Percentiles rank a stretch among this genome's conserved stretches.
Evolutionary conservation across 2,797 vertebrate genomes (phyloP).

Genomic region (Scomberomorus guttatus): DNA sequence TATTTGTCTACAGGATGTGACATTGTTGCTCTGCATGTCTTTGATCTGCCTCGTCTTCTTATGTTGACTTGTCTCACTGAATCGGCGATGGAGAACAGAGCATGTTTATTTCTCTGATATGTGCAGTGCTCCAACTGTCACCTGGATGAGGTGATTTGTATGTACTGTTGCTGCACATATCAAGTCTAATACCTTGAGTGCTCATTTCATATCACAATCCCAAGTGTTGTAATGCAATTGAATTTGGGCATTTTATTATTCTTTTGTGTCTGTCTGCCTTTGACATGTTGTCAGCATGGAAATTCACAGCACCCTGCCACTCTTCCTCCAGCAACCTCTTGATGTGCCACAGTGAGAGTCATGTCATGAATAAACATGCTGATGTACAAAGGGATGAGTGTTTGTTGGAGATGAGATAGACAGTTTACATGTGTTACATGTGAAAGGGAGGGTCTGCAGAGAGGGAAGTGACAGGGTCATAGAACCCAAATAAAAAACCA

Average conservation of each 20-base stretch:
- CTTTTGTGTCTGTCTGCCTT: conserved; percentile 69
- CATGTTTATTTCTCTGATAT: conserved; percentile 60
- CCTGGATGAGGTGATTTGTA: conserved; percentile 73
- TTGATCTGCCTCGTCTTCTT: conserved; percentile 60
- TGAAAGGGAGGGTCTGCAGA: conserved; percentile 58
- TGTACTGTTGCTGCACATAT: conserved; percentile 49
- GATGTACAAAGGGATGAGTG: conserved; percentile 71
- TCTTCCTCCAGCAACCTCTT: conserved; percentile 74
- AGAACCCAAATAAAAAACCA: conserved; percentile 14
- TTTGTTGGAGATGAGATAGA: conserved; percentile 72
- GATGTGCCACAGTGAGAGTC: conserved; percentile 74
- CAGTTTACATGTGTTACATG: conserved; percentile 80
- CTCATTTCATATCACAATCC: conserved; percentile 65
- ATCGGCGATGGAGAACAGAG: conserved; percentile 49
- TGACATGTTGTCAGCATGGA: conserved; percentile 76
- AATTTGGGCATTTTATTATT: conserved; percentile 70
- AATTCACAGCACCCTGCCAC: conserved; percentile 70
- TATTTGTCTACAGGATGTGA: conserved; percentile 69
- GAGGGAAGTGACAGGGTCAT: conserved; percentile 62
- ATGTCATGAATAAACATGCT: conserved; percentile 80
- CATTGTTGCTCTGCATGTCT: conserved; percentile 54
- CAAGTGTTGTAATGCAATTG: conserved; percentile 51
- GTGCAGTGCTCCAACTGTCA: conserved; percentile 54
- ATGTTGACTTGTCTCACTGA: conserved; percentile 53
- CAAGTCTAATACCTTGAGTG: conserved; percentile 57